phyloP scores from a whole-genome alignment of 2,113 vertebrate genomes.

The Vicugna pacos region DNA sequence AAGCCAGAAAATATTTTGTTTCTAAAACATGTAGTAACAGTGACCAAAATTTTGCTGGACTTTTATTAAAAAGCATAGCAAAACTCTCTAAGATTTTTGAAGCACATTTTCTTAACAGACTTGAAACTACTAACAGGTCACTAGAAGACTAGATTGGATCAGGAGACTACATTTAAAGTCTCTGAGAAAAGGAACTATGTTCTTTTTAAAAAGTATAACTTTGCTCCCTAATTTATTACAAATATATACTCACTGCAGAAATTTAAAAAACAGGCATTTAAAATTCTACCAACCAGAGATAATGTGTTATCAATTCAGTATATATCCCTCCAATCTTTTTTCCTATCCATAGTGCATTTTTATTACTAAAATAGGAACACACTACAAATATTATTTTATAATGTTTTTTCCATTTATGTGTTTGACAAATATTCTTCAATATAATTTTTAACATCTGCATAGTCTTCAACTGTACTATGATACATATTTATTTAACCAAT shows the following conservation, averaged over 20 bases:
- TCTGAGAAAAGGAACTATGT: background rate
- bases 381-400: constrained; percentile 30
- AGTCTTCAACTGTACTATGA: background rate
- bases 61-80: constrained; percentile 16
- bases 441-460: constrained; percentile 11
- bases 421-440: constrained; percentile 37
- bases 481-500: constrained; percentile 16
- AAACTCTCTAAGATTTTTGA: background rate
- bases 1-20: constrained; percentile 4
- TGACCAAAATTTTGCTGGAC: background rate
- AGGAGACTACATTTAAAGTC: background rate
- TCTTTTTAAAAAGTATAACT: background rate
- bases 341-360: background rate
- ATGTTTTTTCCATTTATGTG: constrained; percentile 31
- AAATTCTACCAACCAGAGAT: constrained; percentile 3
- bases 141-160: background rate
- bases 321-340: background rate
- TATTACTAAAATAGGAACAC: constrained; percentile 26
- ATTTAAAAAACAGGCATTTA: background rate
- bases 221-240: background rate
- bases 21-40: background rate
- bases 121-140: background rate
- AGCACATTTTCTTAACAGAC: constrained; percentile 24
- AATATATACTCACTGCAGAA: background rate
- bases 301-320: background rate